Evolutionary conservation across 1,140 invertebrate species (phyloP).

Genomic region (Metopolophium dirhodum): DNA sequence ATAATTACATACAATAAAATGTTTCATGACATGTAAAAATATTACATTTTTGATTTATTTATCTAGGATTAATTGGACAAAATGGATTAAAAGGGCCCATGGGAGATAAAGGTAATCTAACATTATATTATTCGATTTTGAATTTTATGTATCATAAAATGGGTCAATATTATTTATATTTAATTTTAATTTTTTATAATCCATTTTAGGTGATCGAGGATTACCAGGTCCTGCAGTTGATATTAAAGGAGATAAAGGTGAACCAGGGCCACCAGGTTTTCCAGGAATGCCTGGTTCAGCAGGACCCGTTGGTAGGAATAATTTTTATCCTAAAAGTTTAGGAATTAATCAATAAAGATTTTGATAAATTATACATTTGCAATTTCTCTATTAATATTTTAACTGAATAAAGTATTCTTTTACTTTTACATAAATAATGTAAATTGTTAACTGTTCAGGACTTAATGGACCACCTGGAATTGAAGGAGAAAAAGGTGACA

Average conservation of each 20-base stretch:
- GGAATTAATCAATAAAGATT: not conserved
- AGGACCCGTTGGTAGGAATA: not conserved
- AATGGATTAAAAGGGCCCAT: conserved; percentile 63
- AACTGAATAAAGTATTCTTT: not conserved
- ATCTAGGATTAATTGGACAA: conserved; percentile 51
- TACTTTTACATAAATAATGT: not conserved
- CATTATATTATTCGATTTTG: not conserved
- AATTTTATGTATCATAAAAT: not conserved
- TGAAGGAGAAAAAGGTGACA: conserved; percentile 70
- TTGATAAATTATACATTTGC: not conserved
- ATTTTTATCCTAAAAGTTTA: not conserved
- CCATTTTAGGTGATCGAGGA: conserved; percentile 59
- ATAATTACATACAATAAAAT: not conserved
- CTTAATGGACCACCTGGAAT: conserved; percentile 49
- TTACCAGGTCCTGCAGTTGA: conserved; percentile 53
- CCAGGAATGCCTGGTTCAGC: conserved; percentile 62
- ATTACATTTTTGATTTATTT: not conserved
- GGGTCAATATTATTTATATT: not conserved
- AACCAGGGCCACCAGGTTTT: conserved; percentile 69
- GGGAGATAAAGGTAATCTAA: conserved; percentile 59
- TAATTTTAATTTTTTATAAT: not conserved
- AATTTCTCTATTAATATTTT: not conserved
- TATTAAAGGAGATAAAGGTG: conserved; percentile 61
- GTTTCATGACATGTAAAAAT: not conserved
- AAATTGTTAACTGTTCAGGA: not conserved